A percentile compares a stretch with the other conserved stretches of the same genome.
Conservation (phyloP, 2,888 invertebrate species). For the Callosobruchus maculatus region DNA sequence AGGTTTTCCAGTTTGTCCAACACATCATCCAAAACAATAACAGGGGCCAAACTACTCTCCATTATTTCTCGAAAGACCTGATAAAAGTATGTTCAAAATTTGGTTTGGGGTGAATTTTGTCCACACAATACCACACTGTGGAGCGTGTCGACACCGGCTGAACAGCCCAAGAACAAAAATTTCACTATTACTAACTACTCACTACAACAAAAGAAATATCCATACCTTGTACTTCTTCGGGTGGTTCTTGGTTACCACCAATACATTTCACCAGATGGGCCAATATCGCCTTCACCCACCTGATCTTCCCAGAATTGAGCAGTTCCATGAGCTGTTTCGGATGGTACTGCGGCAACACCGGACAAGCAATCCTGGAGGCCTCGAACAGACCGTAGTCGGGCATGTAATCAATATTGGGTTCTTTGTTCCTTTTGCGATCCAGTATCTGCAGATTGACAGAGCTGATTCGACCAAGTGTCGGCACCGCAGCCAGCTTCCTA, state of each 20-base stretch:
- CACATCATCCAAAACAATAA: too few relatives aligned
- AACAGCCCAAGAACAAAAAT: too few relatives aligned
- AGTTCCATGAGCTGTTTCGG: slow-evolving; percentile 98
- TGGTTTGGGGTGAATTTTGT: too few relatives aligned
- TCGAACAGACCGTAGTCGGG: slow-evolving; percentile 94
- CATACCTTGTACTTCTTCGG: slow-evolving; percentile 52
- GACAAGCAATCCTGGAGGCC: slow-evolving; percentile 94
- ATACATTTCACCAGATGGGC: slow-evolving; percentile 88
- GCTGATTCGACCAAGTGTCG: slow-evolving; percentile 77
- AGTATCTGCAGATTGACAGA: slow-evolving; percentile 79
- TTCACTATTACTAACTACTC: too few relatives aligned
- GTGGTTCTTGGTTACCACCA: slow-evolving; percentile 51
- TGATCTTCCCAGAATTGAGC: slow-evolving; percentile 94
- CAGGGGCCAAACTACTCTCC: too few relatives aligned
- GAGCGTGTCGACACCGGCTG: too few relatives aligned
- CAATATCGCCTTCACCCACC: slow-evolving; percentile 95
- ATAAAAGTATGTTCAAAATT: too few relatives aligned
- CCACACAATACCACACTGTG: too few relatives aligned
- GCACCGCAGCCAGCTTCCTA: slow-evolving; percentile 52
- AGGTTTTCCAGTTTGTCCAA: too few relatives aligned
- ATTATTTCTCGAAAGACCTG: too few relatives aligned
- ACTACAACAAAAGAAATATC: not conserved
- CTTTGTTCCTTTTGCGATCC: slow-evolving; percentile 61
- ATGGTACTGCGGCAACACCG: slow-evolving; percentile 97
- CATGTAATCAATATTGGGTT: slow-evolving; percentile 70